These are phyloP conservation scores for Mus pahari DNA, from an alignment of 2,113 vertebrate species.

Conservation along the genomic window DNA sequence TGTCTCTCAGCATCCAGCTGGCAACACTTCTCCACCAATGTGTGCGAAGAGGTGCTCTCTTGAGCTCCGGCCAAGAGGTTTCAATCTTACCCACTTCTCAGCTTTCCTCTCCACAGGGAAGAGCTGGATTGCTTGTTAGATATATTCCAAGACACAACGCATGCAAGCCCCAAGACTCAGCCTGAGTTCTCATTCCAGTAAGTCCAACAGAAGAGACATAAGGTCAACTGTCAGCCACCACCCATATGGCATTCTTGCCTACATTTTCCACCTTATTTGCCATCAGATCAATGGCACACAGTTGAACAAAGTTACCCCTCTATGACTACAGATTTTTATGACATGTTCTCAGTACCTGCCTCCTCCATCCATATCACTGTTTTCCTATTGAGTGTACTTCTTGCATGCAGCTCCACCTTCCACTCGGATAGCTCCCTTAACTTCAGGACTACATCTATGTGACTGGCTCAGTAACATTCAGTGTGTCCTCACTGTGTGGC, in stretches of 20 bases:
- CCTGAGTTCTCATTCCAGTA: background rate
- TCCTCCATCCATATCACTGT: too few relatives aligned
- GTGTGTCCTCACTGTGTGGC: background rate
- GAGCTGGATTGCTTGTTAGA: background rate
- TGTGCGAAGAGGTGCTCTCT: background rate
- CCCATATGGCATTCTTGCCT: background rate
- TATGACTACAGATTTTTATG: background rate
- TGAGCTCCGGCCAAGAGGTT: background rate
- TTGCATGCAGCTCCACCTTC: background rate
- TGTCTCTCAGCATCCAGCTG: background rate
- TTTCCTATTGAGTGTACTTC: too few relatives aligned
- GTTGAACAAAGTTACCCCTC: background rate
- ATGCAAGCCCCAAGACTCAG: background rate
- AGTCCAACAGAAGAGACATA: background rate
- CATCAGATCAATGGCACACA: background rate
- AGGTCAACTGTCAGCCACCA: background rate
- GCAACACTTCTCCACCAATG: background rate
- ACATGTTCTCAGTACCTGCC: accelerated
- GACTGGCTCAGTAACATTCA: background rate
- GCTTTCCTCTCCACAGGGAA: background rate
- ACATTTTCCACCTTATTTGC: background rate
- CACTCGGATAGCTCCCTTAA: accelerated
- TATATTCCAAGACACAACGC: too few relatives aligned
- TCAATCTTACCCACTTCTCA: background rate
- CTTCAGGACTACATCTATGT: background rate